These are phyloP conservation scores for Ceriagrion tenellum DNA, from an alignment of 2,888 invertebrate genomes.

Conservation along the genomic window DNA sequence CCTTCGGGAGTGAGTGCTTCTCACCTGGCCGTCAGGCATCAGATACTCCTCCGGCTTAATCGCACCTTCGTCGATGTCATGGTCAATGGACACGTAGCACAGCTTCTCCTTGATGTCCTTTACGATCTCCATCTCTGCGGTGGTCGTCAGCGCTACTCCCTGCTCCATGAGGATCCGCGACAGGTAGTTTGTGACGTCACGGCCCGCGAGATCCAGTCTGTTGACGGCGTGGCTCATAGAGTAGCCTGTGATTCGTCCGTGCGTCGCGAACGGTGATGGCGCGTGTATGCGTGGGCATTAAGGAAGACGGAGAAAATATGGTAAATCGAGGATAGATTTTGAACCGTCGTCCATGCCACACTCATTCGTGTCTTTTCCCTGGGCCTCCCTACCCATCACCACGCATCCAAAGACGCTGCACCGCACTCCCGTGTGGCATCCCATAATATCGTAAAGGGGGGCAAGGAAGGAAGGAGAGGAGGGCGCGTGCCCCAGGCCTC, in stretches of 20 bases:
- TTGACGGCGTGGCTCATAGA: constrained; percentile 79
- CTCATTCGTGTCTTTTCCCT: too few relatives aligned
- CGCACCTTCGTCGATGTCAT: constrained; percentile 96
- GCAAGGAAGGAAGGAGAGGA: too few relatives aligned
- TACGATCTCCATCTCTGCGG: constrained; percentile 85
- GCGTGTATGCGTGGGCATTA: too few relatives aligned
- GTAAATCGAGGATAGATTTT: too few relatives aligned
- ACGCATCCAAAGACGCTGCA: too few relatives aligned
- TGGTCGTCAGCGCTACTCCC: constrained; percentile 81
- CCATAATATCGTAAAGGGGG: too few relatives aligned
- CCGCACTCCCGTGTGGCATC: too few relatives aligned
- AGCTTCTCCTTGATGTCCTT: constrained; percentile 97
- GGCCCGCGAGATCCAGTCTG: constrained; percentile 79
- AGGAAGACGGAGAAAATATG: too few relatives aligned
- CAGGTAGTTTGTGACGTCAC: constrained; percentile 80
- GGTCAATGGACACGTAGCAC: constrained; percentile 96
- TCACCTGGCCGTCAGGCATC: constrained; percentile 90
- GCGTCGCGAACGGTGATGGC: not conserved
- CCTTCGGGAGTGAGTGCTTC: not conserved
- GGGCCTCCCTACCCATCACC: too few relatives aligned
- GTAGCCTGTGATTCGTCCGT: constrained; percentile 74
- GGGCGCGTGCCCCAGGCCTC: too few relatives aligned
- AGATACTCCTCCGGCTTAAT: constrained; percentile 93
- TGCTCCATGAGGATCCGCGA: constrained; percentile 80
- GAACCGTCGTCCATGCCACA: too few relatives aligned